phyloP scores from a whole-genome alignment of 37 sponge, comb jelly and placozoan genomes.

The Bolinopsis microptera region DNA sequence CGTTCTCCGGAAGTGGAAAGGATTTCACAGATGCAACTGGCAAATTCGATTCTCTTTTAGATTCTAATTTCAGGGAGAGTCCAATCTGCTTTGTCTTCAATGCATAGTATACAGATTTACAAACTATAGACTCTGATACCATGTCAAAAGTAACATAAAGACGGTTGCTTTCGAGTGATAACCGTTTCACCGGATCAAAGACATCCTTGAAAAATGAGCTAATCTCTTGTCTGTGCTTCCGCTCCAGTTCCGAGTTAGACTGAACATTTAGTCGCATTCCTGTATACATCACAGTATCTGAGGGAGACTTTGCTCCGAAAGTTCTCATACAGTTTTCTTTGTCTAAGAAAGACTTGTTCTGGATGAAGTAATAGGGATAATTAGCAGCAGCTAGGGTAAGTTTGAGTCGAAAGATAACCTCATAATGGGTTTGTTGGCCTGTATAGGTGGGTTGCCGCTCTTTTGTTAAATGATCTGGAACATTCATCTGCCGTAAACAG shows the following conservation, averaged over 20 bases:
- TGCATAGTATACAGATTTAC: constrained; percentile 28
- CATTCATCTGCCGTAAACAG: background rate
- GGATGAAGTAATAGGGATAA: constrained; percentile 33
- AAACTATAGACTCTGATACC: background rate
- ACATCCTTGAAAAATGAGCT: background rate
- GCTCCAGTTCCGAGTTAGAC: constrained; percentile 8
- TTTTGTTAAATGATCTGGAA: background rate
- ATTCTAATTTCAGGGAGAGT: background rate
- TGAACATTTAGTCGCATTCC: constrained; percentile 1
- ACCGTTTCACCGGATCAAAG: constrained; percentile 38
- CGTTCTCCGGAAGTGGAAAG: background rate
- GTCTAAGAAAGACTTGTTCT: background rate
- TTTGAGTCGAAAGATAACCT: background rate
- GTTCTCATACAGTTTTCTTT: constrained; percentile 10
- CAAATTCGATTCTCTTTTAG: background rate
- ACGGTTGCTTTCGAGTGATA: constrained; percentile 19
- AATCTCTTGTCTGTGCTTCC: background rate
- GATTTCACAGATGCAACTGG: background rate
- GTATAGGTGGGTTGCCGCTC: background rate
- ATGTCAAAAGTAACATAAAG: constrained; percentile 44
- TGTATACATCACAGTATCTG: constrained; percentile 21
- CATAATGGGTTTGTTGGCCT: background rate
- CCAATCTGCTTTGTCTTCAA: constrained; percentile 37
- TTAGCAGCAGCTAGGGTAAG: constrained; percentile 48
- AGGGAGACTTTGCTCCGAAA: background rate